phyloP scores from a whole-genome alignment of 2,113 vertebrate genomes.

The Dipodomys spectabilis region DNA sequence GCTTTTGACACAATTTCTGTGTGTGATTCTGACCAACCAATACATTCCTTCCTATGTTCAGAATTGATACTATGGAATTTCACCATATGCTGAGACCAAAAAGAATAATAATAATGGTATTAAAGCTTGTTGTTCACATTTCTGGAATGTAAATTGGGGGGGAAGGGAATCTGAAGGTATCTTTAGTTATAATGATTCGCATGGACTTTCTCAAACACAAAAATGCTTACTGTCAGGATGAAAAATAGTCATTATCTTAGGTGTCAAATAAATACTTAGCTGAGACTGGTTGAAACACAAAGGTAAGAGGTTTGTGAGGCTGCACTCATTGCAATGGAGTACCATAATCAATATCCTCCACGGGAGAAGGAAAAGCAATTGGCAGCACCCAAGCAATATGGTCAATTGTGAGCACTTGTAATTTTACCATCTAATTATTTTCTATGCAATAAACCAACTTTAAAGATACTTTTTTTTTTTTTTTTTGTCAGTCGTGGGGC shows the following conservation, averaged over 20 bases:
- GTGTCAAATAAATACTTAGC: conserved; percentile 7
- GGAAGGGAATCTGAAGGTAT: neutral
- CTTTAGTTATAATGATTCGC: neutral
- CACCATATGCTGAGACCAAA: neutral
- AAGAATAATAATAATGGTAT: neutral
- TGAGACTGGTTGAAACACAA: neutral
- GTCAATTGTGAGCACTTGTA: neutral
- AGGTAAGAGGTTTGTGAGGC: neutral
- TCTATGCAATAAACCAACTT: neutral
- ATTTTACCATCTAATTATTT: neutral
- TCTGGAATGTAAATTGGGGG: neutral
- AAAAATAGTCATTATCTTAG: neutral
- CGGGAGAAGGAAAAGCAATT: neutral
- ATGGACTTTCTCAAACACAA: conserved; percentile 1
- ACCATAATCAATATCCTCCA: neutral
- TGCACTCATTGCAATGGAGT: neutral
- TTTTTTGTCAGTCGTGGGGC: no score
- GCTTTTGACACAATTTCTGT: neutral
- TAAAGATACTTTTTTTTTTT: neutral
- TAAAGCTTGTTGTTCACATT: neutral
- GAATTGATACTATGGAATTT: neutral
- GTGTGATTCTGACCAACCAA: neutral
- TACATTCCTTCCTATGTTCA: neutral
- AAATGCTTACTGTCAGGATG: neutral
- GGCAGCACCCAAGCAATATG: neutral